phyloP scores from a whole-genome alignment of 2,888 invertebrate species.

The Thecophora atra region DNA sequence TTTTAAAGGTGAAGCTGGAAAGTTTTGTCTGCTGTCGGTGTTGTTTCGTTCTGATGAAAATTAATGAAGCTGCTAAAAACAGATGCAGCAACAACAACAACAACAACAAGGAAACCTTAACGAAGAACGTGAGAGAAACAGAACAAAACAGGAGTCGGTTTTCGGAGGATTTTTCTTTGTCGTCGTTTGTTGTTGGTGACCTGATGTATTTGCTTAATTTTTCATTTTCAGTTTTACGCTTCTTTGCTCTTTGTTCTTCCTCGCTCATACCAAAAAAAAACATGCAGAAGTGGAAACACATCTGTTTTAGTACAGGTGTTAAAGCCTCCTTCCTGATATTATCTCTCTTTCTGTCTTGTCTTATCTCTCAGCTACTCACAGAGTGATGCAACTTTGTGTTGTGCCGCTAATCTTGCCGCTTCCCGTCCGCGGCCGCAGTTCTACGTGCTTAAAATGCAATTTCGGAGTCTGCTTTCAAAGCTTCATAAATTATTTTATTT shows the following conservation, averaged over 20 bases:
- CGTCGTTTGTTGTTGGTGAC: too few species aligned
- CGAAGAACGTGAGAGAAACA: too few species aligned
- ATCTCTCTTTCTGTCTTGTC: not conserved
- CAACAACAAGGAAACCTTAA: too few species aligned
- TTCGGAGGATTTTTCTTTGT: too few species aligned
- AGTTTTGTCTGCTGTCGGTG: constrained; percentile 28
- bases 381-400: not conserved
- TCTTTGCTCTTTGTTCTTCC: too few species aligned
- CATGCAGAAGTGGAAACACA: not conserved
- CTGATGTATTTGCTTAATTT: too few species aligned
- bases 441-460: constrained; percentile 37
- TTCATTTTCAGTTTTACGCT: not conserved
- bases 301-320: not conserved
- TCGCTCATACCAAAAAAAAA: too few species aligned
- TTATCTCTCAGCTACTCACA: not conserved
- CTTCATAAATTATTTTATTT: constrained; percentile 36
- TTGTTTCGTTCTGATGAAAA: constrained; percentile 24
- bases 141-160: too few species aligned
- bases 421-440: constrained; percentile 12
- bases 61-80: constrained; percentile 26
- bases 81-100: not conserved
- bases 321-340: not conserved
- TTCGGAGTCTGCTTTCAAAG: constrained; percentile 19
- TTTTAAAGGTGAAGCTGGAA: not conserved
- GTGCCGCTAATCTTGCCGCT: not conserved